A percentile compares a stretch with the other conserved stretches of the same genome.
Conservation (phyloP, 2,888 invertebrate species). For the Terebella lapidaria region DNA sequence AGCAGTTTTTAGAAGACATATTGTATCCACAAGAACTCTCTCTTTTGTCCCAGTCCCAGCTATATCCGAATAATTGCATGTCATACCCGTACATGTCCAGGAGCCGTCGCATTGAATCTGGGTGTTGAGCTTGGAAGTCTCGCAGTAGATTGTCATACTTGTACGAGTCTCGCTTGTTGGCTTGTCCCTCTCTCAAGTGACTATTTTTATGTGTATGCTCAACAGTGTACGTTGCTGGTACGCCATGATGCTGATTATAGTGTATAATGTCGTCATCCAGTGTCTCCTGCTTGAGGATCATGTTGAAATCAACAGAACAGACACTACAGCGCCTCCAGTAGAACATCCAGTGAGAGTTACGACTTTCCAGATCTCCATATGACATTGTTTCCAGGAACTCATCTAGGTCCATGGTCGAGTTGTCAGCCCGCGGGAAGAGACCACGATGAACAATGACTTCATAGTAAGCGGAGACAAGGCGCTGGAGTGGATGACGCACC, state of each 20-base stretch:
- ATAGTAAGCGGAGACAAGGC: not conserved
- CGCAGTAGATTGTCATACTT: not conserved
- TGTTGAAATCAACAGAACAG: not conserved
- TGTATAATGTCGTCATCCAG: not conserved
- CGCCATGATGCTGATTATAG: not conserved
- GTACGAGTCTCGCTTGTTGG: not conserved
- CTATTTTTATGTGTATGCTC: not conserved
- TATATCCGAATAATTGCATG: not conserved
- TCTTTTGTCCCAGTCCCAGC: not conserved
- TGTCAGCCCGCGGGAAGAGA: not conserved
- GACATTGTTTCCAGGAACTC: not conserved
- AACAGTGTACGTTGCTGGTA: not conserved
- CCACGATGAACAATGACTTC: not conserved
- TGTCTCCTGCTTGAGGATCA: not conserved
- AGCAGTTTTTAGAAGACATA: too few species aligned
- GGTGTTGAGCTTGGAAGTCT: not conserved
- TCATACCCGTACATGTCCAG: not conserved
- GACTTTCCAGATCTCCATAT: too few species aligned
- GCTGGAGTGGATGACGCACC: not conserved
- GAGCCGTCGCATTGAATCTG: not conserved
- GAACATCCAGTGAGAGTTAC: not conserved
- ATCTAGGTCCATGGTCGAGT: not conserved
- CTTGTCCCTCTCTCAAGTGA: not conserved
- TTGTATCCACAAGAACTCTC: conserved; percentile 2
- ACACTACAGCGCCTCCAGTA: not conserved